A percentile compares a stretch with the other conserved stretches of the same genome.
phyloP scores from a whole-genome alignment of 2,797 vertebrate genomes.

The Fistularia commersonii region DNA sequence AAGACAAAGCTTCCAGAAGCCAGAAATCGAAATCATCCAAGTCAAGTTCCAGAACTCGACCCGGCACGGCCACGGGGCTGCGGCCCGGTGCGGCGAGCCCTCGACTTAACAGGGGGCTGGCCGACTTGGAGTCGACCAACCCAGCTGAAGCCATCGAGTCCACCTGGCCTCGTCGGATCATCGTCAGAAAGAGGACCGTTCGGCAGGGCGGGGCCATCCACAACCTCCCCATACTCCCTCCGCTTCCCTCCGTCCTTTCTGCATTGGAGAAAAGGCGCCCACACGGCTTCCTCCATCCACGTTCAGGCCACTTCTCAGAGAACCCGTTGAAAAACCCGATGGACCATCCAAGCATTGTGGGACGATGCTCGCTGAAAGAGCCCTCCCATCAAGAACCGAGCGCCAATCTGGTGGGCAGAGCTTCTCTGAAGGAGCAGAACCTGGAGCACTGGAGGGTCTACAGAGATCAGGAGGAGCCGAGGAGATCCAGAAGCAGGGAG shows the following conservation, averaged over 20 bases:
- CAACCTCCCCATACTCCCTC: slow-evolving; percentile 80
- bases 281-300: slow-evolving; percentile 43
- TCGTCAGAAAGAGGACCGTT: slow-evolving; percentile 77
- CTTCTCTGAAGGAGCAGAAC: slow-evolving; percentile 68
- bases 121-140: slow-evolving; percentile 45
- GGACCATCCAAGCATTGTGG: slow-evolving; percentile 53
- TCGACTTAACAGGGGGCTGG: slow-evolving; percentile 36
- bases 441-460: slow-evolving; percentile 73
- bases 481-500: slow-evolving; percentile 45
- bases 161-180: slow-evolving; percentile 79
- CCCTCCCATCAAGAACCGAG: slow-evolving; percentile 48
- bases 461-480: slow-evolving; percentile 65
- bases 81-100: slow-evolving; percentile 55
- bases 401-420: slow-evolving; percentile 47
- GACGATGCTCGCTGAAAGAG: slow-evolving; percentile 73
- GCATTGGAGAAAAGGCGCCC: slow-evolving; percentile 72
- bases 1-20: slow-evolving; percentile 44
- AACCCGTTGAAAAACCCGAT: slow-evolving; percentile 51
- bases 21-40: slow-evolving; percentile 65
- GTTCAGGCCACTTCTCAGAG: slow-evolving; percentile 63
- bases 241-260: slow-evolving; percentile 74
- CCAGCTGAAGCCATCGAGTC: slow-evolving; percentile 71
- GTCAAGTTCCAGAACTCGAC: slow-evolving; percentile 57
- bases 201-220: slow-evolving; percentile 78
- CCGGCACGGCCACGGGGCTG: slow-evolving; percentile 68